Evolutionary conservation across 2,797 vertebrate species (phyloP).

Genomic region (Pangasius krempfi): DNA sequence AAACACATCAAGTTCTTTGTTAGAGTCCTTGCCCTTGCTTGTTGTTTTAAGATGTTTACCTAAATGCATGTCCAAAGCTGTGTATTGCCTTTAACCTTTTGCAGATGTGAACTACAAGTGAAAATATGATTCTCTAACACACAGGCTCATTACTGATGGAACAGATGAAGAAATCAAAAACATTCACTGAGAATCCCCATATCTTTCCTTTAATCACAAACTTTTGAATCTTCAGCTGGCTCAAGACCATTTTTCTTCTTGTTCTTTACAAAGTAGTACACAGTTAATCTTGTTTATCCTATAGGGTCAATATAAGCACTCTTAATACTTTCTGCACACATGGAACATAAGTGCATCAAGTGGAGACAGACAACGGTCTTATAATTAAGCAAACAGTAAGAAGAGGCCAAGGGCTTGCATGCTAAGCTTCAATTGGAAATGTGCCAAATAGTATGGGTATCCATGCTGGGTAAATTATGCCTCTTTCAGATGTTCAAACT

Average conservation of each 20-base stretch:
- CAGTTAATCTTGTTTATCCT: background rate
- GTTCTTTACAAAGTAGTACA: background rate
- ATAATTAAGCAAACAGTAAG: slow-evolving; percentile 22
- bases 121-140: background rate
- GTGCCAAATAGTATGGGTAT: background rate
- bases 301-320: background rate
- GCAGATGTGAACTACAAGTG: background rate
- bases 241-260: background rate
- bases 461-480: background rate
- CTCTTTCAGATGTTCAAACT: slow-evolving; percentile 18
- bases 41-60: slow-evolving; percentile 5
- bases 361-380: background rate
- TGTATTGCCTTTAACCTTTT: background rate
- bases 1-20: slow-evolving; percentile 5
- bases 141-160: background rate
- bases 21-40: background rate
- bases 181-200: background rate
- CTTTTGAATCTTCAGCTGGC: background rate
- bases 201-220: background rate
- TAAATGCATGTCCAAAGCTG: slow-evolving; percentile 17
- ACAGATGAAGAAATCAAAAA: slow-evolving; percentile 5
- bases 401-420: background rate
- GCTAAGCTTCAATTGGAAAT: slow-evolving; percentile 4
- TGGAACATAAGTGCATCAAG: background rate
- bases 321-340: slow-evolving; percentile 6